Conservation (phyloP, 2,888 invertebrate genomes). For the Hanleya hanleyi region DNA sequence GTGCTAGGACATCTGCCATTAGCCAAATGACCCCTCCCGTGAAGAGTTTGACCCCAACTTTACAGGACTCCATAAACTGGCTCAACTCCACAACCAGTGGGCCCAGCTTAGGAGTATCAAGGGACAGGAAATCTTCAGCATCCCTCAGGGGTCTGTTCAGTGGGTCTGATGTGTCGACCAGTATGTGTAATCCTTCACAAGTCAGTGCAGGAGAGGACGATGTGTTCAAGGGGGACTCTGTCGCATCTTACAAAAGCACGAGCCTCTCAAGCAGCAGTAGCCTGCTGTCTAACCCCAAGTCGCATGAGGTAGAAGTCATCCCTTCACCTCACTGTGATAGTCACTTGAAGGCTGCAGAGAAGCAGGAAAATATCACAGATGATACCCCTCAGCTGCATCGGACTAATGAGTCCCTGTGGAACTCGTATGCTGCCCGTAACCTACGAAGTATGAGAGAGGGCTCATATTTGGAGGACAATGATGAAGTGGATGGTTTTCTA, state of each 20-base stretch:
- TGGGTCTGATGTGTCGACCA: not conserved
- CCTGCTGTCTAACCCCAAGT: not conserved
- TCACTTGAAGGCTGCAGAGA: constrained; percentile 49
- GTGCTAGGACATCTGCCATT: not conserved
- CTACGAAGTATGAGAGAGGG: constrained; percentile 59
- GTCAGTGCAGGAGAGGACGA: not conserved
- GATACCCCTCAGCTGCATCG: constrained; percentile 62
- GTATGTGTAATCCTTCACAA: not conserved
- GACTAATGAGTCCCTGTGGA: constrained; percentile 57
- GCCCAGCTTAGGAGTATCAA: not conserved
- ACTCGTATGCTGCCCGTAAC: constrained; percentile 61
- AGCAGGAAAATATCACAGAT: constrained; percentile 52
- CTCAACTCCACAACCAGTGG: constrained; percentile 39
- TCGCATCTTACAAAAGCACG: not conserved
- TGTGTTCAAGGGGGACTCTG: not conserved
- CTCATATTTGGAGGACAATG: constrained; percentile 53
- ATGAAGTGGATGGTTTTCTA: constrained; percentile 24
- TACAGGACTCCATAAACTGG: constrained; percentile 59
- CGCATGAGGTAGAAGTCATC: not conserved
- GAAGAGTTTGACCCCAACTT: constrained; percentile 54
- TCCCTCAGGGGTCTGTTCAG: not conserved
- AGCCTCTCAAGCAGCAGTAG: not conserved
- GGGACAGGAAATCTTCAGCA: not conserved
- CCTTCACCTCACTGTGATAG: constrained; percentile 38
- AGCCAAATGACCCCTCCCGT: constrained; percentile 44